Evolutionary conservation across 2,113 vertebrate genomes (phyloP), one percentile per base, ranked within the genome.

Genomic region (Porphyrio hochstetteri): DNA sequence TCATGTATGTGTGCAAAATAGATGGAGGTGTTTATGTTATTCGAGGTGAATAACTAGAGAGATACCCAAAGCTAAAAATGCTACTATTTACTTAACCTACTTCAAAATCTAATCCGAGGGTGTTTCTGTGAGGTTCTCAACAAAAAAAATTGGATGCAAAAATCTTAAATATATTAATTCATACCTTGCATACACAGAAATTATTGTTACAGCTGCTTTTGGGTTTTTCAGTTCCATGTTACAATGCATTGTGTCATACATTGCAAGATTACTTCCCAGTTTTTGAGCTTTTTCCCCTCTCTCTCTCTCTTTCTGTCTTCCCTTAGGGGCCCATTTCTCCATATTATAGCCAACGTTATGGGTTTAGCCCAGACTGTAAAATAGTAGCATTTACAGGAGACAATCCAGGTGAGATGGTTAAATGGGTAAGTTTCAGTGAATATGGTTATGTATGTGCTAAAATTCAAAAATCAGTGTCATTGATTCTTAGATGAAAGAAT

Each of bases 331-430:
- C 96, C 2, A 71, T 99, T 87, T 99, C 98, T 70, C 81, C 98
- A 33, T 99, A 99, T 97, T 98, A 98, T 3, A 92, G 98, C 40
- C 97, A 96, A 27, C 98, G 98, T 46, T 99, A 98, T 7, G 98
- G 99, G 33, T 99, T 99, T 96, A 95, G 95, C 19, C 94, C 97
- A 19, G 96, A 92, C 84, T 99, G 99, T 97, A 97, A 97, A 79
- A 98, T 99, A 86, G 98, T 99, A 79, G 98, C 99, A 12, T 99
- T 99, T 96, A 99, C 99, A 17, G 99, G 99, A 91, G 99, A 99
- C 97, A 99, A 99, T 93, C 99, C 99, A 96, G 99, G 99, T 99
- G 95, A 98, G 97, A 72, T 92, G 94, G 89, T 63, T 86, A 84
- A 75, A 93, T 68, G 63, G 67, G 8, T 81, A 71, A 80, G 57